Base-by-base conservation (phyloP, 2,113 vertebrate species). In the Cynocephalus volans region DNA sequence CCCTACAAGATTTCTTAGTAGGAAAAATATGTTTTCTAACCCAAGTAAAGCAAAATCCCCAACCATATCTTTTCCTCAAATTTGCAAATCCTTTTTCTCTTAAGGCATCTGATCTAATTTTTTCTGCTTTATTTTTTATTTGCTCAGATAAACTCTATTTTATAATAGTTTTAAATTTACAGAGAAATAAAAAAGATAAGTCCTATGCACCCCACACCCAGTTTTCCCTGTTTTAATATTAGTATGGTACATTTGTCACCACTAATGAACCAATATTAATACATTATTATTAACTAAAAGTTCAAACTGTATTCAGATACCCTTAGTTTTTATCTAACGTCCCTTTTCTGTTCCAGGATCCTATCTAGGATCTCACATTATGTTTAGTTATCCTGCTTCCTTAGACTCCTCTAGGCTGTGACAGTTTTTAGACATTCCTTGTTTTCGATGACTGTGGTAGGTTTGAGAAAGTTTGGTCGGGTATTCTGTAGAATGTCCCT, bases 1-100 rank as follows among this genome's bases (percentile, higher is more conserved):
- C 9, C 6, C n/a, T 79, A 56, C 23, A 93, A 70, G 64, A 80
- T 86, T 73, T 80, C 28, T 88, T 84, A 56, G 48, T 64, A 83
- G 67, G 36, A 83, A 88, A 94, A 96, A 86, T 73, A 62, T 4
- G 0, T 82, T 90, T 92, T 93, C 31, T 83, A 89, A 90, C 26
- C 14, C 48, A 89, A 60, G 83, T 65, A 10, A 90, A 86, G 67
- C 6, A 86, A 81, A 81, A 95, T 88, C 6, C 26, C 6, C 5
- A 45, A 45, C 12, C 72, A 17, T 64, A 81, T 41, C 14, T 88
- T 95, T 94, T 69, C 52, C 60, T 79, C 18, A 88, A 65, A 92
- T 67, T 92, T 96, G 23, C 15, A 86, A 80, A 72, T 76, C 21
- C 0, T 15, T 88, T 79, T 84, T 95, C 45, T 4, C 13, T 94